Evolutionary conservation across 1,140 invertebrate species (phyloP).

Genomic region (Drosophila tsacasi): DNA sequence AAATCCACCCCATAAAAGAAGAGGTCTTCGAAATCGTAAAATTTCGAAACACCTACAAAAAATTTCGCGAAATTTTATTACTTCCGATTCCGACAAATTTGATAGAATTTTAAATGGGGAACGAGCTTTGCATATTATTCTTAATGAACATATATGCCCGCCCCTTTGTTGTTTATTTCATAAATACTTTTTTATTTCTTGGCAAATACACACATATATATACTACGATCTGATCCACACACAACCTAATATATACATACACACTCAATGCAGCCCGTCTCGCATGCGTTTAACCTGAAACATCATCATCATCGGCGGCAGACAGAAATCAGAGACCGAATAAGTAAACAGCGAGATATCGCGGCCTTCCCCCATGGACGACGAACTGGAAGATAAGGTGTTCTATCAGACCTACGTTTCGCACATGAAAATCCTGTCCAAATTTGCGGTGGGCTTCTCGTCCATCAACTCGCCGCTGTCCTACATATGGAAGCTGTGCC

Average conservation of each 20-base stretch:
- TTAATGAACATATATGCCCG: constrained; percentile 9
- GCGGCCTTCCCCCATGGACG: constrained; percentile 89
- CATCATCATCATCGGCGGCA: constrained; percentile 10
- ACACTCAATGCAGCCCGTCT: constrained; percentile 23
- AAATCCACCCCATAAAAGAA: background rate
- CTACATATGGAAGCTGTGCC: constrained; percentile 91
- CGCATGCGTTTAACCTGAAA: constrained; percentile 30
- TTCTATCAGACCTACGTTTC: constrained; percentile 93
- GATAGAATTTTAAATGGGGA: constrained; percentile 17
- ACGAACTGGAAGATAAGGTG: constrained; percentile 94
- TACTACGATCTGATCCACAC: background rate
- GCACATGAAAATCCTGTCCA: constrained; percentile 93
- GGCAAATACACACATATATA: constrained; percentile 6
- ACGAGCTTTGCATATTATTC: constrained; percentile 12
- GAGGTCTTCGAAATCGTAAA: background rate
- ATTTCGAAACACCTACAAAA: background rate
- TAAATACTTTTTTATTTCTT: constrained; percentile 36
- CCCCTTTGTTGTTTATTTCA: constrained; percentile 40
- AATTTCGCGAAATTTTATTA: constrained; percentile 26
- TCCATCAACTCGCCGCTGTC: constrained; percentile 87
- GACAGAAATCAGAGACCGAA: constrained; percentile 18
- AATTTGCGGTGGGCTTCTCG: constrained; percentile 90
- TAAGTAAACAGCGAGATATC: constrained; percentile 8
- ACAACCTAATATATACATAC: background rate
- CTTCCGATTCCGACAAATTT: constrained; percentile 43